Evolutionary conservation across 2,113 vertebrate species (phyloP).

Genomic region (Pseudopodoces humilis): DNA sequence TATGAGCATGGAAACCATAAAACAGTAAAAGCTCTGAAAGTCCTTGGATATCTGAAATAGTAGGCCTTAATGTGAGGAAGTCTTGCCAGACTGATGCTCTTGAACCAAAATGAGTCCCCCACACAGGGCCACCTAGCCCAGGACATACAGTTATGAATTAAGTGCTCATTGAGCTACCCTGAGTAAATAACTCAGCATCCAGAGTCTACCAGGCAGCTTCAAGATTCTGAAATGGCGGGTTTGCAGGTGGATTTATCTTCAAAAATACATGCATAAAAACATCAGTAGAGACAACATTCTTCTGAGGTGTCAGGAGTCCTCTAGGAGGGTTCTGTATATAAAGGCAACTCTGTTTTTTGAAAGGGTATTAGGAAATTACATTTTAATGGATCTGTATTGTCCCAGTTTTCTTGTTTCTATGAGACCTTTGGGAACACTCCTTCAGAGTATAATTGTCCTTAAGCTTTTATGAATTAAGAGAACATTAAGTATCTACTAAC

Average conservation of each 20-base stretch:
- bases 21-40: neutral
- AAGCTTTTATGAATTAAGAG: constrained; percentile 40
- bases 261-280: neutral
- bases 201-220: neutral
- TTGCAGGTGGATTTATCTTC: neutral
- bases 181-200: neutral
- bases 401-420: neutral
- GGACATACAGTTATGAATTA: neutral
- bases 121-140: fast-evolving
- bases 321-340: neutral
- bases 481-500: neutral
- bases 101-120: neutral
- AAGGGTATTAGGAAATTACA: neutral
- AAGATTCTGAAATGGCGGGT: neutral
- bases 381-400: neutral
- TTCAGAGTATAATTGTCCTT: constrained; percentile 18
- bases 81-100: neutral
- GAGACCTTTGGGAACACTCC: neutral
- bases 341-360: neutral
- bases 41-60: neutral
- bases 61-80: neutral
- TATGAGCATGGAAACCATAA: neutral
- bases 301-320: neutral
- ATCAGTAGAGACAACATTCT: neutral
- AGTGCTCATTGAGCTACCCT: neutral